phyloP scores from a whole-genome alignment of 2,888 invertebrate genomes.

The Aleiodes alternator region DNA sequence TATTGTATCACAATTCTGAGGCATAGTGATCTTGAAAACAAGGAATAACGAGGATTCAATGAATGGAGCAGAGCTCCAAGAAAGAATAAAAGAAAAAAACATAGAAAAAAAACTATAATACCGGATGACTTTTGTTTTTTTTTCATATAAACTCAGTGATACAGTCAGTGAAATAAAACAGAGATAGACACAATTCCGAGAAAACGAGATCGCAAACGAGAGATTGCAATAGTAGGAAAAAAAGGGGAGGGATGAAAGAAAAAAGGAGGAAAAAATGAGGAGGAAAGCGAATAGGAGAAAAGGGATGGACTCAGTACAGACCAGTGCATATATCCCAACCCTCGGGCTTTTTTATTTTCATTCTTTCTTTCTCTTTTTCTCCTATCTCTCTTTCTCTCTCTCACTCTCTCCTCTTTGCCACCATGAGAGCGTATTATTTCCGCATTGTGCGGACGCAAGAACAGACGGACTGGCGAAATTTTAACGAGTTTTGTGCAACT shows the following conservation, averaged over 20 bases:
- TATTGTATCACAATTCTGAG: too few relatives aligned
- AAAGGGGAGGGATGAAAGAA: neutral
- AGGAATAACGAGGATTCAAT: too few relatives aligned
- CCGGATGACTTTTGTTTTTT: conserved; percentile 24
- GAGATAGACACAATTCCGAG: conserved; percentile 26
- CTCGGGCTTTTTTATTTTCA: conserved; percentile 23
- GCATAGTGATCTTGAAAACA: too few relatives aligned
- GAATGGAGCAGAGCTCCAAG: neutral
- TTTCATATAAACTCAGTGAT: conserved; percentile 25
- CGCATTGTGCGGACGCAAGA: conserved; percentile 63
- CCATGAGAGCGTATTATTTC: conserved; percentile 56
- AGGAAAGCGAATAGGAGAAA: conserved; percentile 16
- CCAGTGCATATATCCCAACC: conserved; percentile 22
- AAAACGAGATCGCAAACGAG: conserved; percentile 26
- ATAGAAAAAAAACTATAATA: neutral
- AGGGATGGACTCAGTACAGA: conserved; percentile 22
- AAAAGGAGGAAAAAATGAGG: conserved; percentile 13
- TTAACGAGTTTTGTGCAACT: conserved; percentile 68
- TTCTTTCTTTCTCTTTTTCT: conserved; percentile 39
- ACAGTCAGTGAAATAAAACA: conserved; percentile 5
- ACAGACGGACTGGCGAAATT: conserved; percentile 64
- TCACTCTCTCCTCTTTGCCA: conserved; percentile 35
- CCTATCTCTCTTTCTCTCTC: conserved; percentile 37
- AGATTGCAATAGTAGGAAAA: neutral
- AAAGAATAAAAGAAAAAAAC: too few relatives aligned